These are phyloP conservation scores for Mongoloraphidia duomilia DNA, from an alignment of 2,888 invertebrate genomes.

Conservation along the genomic window DNA sequence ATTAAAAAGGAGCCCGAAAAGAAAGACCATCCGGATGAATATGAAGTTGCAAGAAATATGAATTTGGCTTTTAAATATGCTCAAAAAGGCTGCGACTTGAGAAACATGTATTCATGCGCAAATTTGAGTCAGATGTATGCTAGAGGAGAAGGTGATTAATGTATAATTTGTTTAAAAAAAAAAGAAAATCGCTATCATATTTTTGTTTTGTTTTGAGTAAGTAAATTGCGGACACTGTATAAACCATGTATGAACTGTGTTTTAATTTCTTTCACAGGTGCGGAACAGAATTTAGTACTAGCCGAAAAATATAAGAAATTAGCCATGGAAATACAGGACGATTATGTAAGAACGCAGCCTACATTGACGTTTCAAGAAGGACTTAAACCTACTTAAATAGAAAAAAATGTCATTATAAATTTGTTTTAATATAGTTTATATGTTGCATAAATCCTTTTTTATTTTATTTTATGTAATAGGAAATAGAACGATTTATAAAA, in stretches of 20 bases:
- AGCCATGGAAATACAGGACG: constrained; percentile 56
- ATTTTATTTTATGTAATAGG: no score
- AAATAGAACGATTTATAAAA: no score
- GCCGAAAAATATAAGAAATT: constrained; percentile 58
- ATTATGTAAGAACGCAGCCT: constrained; percentile 35
- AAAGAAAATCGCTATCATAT: background rate
- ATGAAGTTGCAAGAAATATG: constrained; percentile 45
- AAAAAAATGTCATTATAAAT: no score
- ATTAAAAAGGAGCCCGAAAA: constrained; percentile 23
- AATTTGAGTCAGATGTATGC: constrained; percentile 80
- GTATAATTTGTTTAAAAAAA: background rate
- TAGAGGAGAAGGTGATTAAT: constrained; percentile 55
- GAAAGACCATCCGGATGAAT: constrained; percentile 11
- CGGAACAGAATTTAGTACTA: constrained; percentile 51
- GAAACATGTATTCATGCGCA: constrained; percentile 76
- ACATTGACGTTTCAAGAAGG: constrained; percentile 35
- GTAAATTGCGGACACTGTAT: background rate
- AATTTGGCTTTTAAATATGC: constrained; percentile 66
- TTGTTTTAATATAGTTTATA: no score
- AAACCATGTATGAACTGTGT: no score
- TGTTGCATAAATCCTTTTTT: no score
- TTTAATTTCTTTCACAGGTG: constrained; percentile 24
- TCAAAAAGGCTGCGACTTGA: constrained; percentile 65
- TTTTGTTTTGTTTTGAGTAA: background rate
- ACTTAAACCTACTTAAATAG: constrained; percentile 11